Conservation (phyloP, 2,113 vertebrate genomes). For the Triplophysa rosa region DNA sequence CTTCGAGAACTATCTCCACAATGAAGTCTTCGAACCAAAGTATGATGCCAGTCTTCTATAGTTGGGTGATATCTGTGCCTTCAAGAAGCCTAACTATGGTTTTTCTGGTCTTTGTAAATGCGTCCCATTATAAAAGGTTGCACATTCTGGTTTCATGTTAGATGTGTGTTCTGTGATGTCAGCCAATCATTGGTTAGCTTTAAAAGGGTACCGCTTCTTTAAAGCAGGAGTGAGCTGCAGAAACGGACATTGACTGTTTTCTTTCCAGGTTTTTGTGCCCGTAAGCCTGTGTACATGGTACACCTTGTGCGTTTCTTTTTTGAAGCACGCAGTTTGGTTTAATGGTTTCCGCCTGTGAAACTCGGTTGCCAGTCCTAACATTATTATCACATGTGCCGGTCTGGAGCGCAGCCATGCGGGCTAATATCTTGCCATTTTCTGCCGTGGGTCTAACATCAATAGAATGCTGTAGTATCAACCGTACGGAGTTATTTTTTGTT, state of each 20-base stretch:
- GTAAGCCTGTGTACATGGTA: neutral
- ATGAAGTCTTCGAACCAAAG: constrained; percentile 93
- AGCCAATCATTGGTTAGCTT: too few species aligned
- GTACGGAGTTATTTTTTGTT: too few species aligned
- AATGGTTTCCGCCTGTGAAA: neutral
- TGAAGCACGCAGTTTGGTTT: neutral
- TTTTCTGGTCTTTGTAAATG: too few species aligned
- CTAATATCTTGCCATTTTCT: neutral
- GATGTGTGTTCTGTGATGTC: too few species aligned
- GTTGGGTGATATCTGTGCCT: too few species aligned
- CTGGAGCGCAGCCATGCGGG: neutral
- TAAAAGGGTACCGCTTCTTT: too few species aligned
- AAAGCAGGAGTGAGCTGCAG: too few species aligned
- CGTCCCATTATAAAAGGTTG: too few species aligned
- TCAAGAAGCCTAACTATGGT: too few species aligned
- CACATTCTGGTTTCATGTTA: too few species aligned
- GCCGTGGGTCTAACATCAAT: neutral
- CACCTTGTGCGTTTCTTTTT: neutral
- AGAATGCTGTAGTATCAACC: neutral
- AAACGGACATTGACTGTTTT: too few species aligned
- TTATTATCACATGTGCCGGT: neutral
- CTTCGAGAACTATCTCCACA: constrained; percentile 97
- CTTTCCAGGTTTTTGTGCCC: too few species aligned
- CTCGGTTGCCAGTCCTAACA: neutral
- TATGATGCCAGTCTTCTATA: constrained; percentile 51